Percentiles rank a stretch among this genome's conserved stretches.
Conservation (phyloP, 1,140 invertebrate genomes). For the Chelonus insularis region DNA sequence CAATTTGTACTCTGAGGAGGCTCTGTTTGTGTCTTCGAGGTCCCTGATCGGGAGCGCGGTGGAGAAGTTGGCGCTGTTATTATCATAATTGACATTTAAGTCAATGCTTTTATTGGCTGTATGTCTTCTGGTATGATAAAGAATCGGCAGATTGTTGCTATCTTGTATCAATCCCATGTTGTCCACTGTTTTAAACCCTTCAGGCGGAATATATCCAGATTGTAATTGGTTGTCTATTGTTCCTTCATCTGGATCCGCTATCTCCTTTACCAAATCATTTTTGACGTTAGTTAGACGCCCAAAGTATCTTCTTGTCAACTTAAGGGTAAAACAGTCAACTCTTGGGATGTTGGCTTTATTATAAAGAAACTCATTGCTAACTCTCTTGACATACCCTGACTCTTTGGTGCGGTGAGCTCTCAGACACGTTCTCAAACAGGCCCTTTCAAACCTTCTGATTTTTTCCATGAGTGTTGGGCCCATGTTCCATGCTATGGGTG, state of each 20-base stretch:
- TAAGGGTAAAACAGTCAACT: constrained; percentile 30
- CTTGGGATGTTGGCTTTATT: constrained; percentile 30
- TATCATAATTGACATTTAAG: too few species aligned
- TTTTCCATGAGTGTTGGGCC: constrained; percentile 4
- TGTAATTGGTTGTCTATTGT: not conserved
- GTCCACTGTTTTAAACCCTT: constrained; percentile 8
- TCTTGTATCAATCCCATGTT: constrained; percentile 16
- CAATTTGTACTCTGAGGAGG: too few species aligned
- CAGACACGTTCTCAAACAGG: constrained; percentile 6
- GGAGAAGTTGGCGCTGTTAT: too few species aligned
- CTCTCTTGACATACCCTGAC: constrained; percentile 15
- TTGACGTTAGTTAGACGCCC: too few species aligned
- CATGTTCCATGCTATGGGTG: constrained; percentile 17
- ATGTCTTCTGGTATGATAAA: constrained; percentile 17
- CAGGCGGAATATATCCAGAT: not conserved
- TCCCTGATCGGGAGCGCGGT: too few species aligned
- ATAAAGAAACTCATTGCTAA: constrained; percentile 26
- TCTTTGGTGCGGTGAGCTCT: constrained; percentile 4
- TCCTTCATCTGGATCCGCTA: not conserved
- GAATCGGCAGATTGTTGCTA: not conserved
- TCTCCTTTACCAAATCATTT: not conserved
- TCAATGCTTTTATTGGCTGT: not conserved
- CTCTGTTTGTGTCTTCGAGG: too few species aligned
- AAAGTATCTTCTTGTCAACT: constrained; percentile 17
- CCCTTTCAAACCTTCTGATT: constrained; percentile 19